These are phyloP conservation scores for Machimus atricapillus DNA, from an alignment of 2,888 invertebrate species.

Conservation along the genomic window DNA sequence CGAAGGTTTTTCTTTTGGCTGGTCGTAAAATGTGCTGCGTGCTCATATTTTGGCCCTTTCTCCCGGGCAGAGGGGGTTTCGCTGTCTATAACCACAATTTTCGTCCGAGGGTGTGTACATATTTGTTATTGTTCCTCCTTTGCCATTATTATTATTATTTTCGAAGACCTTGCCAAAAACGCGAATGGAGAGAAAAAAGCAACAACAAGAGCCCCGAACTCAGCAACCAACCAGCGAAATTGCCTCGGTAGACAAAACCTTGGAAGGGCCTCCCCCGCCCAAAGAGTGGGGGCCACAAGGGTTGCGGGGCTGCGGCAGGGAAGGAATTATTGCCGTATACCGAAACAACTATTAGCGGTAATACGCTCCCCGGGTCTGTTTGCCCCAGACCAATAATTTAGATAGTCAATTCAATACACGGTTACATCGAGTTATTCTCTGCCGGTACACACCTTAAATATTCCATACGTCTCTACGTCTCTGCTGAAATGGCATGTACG, in stretches of 20 bases:
- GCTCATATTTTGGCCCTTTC: conserved; percentile 39
- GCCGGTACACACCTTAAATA: conserved; percentile 47
- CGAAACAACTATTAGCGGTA: conserved; percentile 43
- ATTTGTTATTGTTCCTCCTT: conserved; percentile 39
- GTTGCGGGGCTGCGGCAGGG: neutral
- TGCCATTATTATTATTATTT: conserved; percentile 39
- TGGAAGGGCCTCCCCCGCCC: neutral
- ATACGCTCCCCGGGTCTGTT: conserved; percentile 41
- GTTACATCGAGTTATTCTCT: conserved; percentile 33
- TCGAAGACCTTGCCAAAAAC: conserved; percentile 39
- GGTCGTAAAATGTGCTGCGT: conserved; percentile 43
- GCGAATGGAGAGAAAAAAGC: conserved; percentile 9
- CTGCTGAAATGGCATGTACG: conserved; percentile 37
- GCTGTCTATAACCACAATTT: conserved; percentile 38
- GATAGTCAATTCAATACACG: conserved; percentile 42
- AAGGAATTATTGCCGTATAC: conserved; percentile 40
- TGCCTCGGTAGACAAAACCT: conserved; percentile 40
- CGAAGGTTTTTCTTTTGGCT: neutral
- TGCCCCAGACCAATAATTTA: conserved; percentile 40
- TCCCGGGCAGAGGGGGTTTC: neutral
- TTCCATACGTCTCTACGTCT: conserved; percentile 32
- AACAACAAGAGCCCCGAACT: neutral
- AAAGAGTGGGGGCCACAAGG: neutral
- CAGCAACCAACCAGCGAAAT: neutral
- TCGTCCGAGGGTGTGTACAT: conserved; percentile 44